A percentile compares a stretch with the other conserved stretches of the same genome.
phyloP scores from a whole-genome alignment of 1,140 invertebrate genomes.

The Ceratina calcarata region DNA sequence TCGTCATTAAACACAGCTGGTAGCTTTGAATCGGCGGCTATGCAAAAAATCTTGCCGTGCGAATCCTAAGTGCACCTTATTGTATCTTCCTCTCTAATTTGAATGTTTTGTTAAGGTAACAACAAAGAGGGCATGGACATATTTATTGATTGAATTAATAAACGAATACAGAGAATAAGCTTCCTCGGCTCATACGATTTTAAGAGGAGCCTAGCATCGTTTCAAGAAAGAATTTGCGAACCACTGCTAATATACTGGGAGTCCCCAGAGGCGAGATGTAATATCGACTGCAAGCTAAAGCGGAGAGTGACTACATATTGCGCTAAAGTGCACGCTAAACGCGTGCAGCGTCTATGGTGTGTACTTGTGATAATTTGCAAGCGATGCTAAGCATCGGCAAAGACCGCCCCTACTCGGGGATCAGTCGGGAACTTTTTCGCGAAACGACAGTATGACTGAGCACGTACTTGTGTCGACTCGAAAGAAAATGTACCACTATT shows the following conservation, averaged over 20 bases:
- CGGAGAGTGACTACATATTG: slow-evolving; percentile 25
- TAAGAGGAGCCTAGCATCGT: no score
- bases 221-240: slow-evolving; percentile 45
- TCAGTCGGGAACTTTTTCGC: background rate
- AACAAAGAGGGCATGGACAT: no score
- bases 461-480: slow-evolving; percentile 10
- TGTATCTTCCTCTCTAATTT: no score
- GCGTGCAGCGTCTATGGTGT: slow-evolving; percentile 45
- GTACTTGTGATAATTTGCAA: slow-evolving; percentile 55
- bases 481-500: slow-evolving; percentile 17
- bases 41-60: no score
- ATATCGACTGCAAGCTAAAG: slow-evolving; percentile 50
- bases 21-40: background rate
- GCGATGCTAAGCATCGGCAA: slow-evolving; percentile 30
- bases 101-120: no score
- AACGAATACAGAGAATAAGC: no score
- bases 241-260: slow-evolving; percentile 52
- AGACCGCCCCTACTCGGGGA: slow-evolving; percentile 20
- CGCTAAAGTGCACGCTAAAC: slow-evolving; percentile 42
- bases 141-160: no score
- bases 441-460: slow-evolving; percentile 8
- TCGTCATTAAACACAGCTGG: background rate
- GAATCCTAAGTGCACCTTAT: no score
- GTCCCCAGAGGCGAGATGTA: slow-evolving; percentile 55
- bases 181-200: no score